A percentile compares a stretch with the other conserved stretches of the same genome.
phyloP scores from a whole-genome alignment of 2,888 invertebrate genomes.

The Isotomurus palustris region DNA sequence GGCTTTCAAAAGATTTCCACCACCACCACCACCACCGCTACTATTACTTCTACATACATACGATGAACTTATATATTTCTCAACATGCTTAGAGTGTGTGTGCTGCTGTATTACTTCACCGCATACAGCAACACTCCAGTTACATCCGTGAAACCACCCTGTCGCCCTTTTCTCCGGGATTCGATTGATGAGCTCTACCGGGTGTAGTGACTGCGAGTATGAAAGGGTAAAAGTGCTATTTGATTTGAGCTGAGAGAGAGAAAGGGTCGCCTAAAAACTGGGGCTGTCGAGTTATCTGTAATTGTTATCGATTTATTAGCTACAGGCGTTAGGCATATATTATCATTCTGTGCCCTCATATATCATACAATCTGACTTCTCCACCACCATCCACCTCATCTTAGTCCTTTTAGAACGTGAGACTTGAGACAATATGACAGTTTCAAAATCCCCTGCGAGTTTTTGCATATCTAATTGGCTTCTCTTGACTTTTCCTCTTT shows the following conservation, averaged over 20 bases:
- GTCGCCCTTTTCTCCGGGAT: too few species aligned
- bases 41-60: too few species aligned
- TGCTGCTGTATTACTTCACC: too few species aligned
- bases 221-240: neutral
- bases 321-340: conserved; percentile 2
- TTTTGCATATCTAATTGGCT: conserved; percentile 15
- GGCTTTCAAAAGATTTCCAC: conserved; percentile 10
- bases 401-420: neutral
- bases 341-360: conserved; percentile 12
- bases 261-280: neutral
- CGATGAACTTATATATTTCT: too few species aligned
- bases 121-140: too few species aligned
- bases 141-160: too few species aligned
- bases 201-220: neutral
- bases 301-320: conserved; percentile 15
- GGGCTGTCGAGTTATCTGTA: conserved; percentile 7
- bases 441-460: conserved; percentile 9
- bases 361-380: neutral
- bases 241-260: neutral
- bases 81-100: too few species aligned
- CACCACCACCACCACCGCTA: conserved; percentile 4
- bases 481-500: neutral
- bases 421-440: conserved; percentile 10
- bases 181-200: neutral
- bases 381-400: neutral